These are phyloP conservation scores for Caenorhabditis sinica DNA, from an alignment of 2,888 invertebrate genomes.

Conservation along the genomic window DNA sequence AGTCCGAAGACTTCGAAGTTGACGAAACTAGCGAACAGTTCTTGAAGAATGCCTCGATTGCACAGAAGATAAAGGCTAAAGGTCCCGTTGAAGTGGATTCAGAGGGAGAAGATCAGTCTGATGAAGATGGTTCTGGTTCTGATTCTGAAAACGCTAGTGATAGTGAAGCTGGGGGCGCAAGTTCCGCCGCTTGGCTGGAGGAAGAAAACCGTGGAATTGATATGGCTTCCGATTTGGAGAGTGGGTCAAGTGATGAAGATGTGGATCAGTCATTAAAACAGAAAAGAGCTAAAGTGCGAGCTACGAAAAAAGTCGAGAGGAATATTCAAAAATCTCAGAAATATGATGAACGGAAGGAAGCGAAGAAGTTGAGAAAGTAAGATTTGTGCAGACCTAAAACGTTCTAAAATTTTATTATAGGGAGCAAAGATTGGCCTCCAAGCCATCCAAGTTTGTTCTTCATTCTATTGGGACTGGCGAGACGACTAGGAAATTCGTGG, in stretches of 20 bases:
- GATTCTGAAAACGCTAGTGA: slow-evolving; percentile 55
- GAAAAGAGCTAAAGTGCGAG: slow-evolving; percentile 51
- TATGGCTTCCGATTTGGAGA: slow-evolving; percentile 61
- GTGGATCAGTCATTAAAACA: slow-evolving; percentile 54
- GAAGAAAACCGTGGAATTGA: slow-evolving; percentile 48
- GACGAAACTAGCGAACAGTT: slow-evolving; percentile 72
- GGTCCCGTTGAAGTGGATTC: slow-evolving; percentile 46
- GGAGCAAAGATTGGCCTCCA: slow-evolving; percentile 56
- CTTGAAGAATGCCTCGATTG: slow-evolving; percentile 43
- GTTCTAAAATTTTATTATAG: slow-evolving; percentile 39
- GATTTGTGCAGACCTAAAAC: slow-evolving; percentile 11
- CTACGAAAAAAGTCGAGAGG: slow-evolving; percentile 47
- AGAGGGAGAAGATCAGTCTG: slow-evolving; percentile 53
- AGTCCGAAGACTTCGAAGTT: slow-evolving; percentile 89
- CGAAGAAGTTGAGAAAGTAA: slow-evolving; percentile 65
- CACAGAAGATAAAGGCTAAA: slow-evolving; percentile 54
- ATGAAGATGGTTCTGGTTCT: slow-evolving; percentile 35
- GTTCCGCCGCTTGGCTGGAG: slow-evolving; percentile 44
- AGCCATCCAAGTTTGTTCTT: slow-evolving; percentile 72
- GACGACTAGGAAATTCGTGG: slow-evolving; percentile 70
- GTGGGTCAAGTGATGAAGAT: slow-evolving; percentile 59
- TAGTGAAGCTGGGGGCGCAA: slow-evolving; percentile 33
- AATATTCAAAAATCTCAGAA: slow-evolving; percentile 53
- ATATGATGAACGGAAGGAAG: slow-evolving; percentile 63
- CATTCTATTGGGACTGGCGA: slow-evolving; percentile 71